Percentiles rank a stretch among this genome's conserved stretches.
Conservation (phyloP, 1,140 invertebrate species). For the Tetraneura akinire region DNA sequence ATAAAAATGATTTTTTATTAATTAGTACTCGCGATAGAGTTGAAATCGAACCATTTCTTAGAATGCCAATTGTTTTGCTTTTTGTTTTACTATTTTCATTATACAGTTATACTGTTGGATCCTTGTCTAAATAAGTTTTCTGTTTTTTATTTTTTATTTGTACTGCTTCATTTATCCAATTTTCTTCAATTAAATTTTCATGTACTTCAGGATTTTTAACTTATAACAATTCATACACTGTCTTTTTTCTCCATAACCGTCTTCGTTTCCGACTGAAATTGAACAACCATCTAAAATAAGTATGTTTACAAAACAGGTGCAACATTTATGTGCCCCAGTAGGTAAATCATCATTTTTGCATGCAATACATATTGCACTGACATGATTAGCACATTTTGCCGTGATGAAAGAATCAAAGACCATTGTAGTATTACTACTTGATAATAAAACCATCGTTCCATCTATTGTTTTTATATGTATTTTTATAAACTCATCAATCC, state of each 20-base stretch:
- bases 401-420: too few relatives aligned
- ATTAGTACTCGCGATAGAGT: neutral
- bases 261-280: neutral
- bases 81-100: neutral
- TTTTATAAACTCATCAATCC: neutral
- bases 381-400: too few relatives aligned
- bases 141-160: neutral
- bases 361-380: neutral
- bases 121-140: neutral
- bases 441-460: too few relatives aligned
- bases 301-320: neutral
- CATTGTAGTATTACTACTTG: too few relatives aligned
- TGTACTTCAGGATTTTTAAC: neutral
- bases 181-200: neutral
- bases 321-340: neutral
- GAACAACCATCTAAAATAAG: neutral
- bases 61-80: neutral
- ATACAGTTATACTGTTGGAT: neutral
- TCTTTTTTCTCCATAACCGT: neutral
- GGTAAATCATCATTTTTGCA: neutral
- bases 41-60: neutral
- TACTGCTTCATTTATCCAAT: neutral
- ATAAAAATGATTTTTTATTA: neutral
- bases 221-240: too few relatives aligned
- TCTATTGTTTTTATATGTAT: neutral